Percentiles rank a stretch among this genome's conserved stretches.
phyloP scores from a whole-genome alignment of 2,797 vertebrate species.

The Geotrypetes seraphini region DNA sequence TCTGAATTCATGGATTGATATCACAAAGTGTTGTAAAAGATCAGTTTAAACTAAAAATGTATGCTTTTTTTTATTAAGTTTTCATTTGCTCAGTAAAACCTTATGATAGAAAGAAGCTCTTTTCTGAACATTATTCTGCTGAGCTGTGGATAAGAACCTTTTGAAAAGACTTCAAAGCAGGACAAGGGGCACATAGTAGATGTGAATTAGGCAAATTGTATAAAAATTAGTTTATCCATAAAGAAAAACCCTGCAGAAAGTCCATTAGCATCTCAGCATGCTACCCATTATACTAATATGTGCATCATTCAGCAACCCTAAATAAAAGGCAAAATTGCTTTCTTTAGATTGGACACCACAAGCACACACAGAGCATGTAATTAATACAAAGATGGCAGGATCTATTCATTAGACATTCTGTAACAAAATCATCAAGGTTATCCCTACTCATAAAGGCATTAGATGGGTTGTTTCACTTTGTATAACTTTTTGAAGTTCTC shows the following conservation, averaged over 20 bases:
- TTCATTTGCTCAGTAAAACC: too few species aligned
- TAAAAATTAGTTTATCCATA: conserved; percentile 12
- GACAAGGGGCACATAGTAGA: conserved; percentile 7
- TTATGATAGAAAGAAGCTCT: too few species aligned
- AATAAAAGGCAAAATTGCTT: conserved; percentile 31
- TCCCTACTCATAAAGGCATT: conserved; percentile 7
- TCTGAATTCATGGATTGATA: too few species aligned
- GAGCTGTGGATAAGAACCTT: too few species aligned
- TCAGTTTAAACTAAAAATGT: too few species aligned
- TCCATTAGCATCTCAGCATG: conserved; percentile 30
- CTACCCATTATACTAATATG: conserved; percentile 25
- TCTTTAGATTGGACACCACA: conserved; percentile 7
- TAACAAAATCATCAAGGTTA: conserved; percentile 7
- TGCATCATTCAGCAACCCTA: conserved; percentile 22
- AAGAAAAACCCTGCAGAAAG: conserved; percentile 11
- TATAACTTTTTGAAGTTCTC: neutral
- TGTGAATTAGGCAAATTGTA: conserved; percentile 14
- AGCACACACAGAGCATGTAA: conserved; percentile 12
- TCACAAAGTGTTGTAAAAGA: too few species aligned
- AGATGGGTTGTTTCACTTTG: conserved; percentile 3
- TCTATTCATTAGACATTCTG: conserved; percentile 5
- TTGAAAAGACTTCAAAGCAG: conserved; percentile 11
- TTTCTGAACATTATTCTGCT: too few species aligned
- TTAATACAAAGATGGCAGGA: conserved; percentile 16
- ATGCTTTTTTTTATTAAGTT: too few species aligned